These are phyloP conservation scores for Cataglyphis albicans DNA, from an alignment of 2,888 invertebrate species.

Conservation along the genomic window DNA sequence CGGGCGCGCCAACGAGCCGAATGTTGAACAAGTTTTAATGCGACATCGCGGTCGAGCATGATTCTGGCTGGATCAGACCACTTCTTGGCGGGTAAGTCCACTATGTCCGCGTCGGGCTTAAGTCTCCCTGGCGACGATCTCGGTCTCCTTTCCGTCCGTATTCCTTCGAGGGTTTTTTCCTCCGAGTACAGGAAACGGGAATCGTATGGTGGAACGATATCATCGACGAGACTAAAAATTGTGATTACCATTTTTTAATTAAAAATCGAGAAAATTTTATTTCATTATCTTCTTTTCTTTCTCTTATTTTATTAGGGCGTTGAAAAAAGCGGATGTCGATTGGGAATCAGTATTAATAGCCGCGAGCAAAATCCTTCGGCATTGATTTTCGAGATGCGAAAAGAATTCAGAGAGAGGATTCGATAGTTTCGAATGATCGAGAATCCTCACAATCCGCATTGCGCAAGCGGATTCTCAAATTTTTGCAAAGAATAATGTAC, in stretches of 20 bases:
- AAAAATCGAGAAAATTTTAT: neutral
- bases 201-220: too few relatives aligned
- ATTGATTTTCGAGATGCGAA: neutral
- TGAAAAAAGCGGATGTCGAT: neutral
- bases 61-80: slow-evolving; percentile 86
- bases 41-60: slow-evolving; percentile 81
- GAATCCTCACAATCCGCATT: slow-evolving; percentile 63
- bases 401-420: neutral
- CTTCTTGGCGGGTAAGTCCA: slow-evolving; percentile 86
- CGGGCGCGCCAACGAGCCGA: slow-evolving; percentile 54
- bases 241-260: too few relatives aligned
- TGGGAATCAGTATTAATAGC: neutral
- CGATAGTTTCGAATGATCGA: slow-evolving; percentile 20
- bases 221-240: too few relatives aligned
- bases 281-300: neutral
- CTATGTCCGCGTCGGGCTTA: slow-evolving; percentile 64
- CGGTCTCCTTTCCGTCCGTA: neutral
- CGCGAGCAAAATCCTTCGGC: neutral
- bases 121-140: neutral
- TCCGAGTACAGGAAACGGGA: too few relatives aligned
- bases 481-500: neutral
- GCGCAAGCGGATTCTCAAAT: slow-evolving; percentile 64
- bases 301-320: neutral
- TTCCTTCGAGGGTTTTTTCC: too few relatives aligned
- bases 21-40: slow-evolving; percentile 69